phyloP scores from a whole-genome alignment of 2,797 vertebrate species.

The Malurus splendens region DNA sequence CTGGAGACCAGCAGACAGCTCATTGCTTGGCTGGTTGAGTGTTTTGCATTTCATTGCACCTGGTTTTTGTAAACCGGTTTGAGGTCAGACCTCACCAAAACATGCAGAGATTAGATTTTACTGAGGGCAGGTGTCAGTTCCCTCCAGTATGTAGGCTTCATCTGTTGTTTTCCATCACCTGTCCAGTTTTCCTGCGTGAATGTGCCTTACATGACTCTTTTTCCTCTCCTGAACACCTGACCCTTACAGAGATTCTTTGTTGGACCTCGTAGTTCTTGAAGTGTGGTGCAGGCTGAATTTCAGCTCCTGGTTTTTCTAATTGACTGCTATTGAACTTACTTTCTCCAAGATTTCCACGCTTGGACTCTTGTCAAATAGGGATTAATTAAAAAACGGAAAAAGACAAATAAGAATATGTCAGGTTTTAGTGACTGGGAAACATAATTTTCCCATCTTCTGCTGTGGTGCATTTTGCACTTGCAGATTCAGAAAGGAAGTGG shows the following conservation, averaged over 20 bases:
- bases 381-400: neutral
- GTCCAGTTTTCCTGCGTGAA: neutral
- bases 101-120: neutral
- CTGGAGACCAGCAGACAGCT: neutral
- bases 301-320: neutral
- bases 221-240: neutral
- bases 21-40: constrained; percentile 2
- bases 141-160: neutral
- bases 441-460: neutral
- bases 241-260: neutral
- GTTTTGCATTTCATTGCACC: constrained; percentile 48
- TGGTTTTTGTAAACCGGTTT: neutral
- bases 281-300: neutral
- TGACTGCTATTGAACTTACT: neutral
- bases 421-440: neutral
- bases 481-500: neutral
- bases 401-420: neutral
- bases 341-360: neutral
- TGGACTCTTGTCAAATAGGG: neutral
- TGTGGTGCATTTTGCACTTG: neutral
- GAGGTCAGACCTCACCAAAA: neutral
- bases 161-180: neutral
- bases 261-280: neutral
- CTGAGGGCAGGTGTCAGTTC: neutral
- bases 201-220: neutral